These are phyloP conservation scores for Salminus brasiliensis DNA, from an alignment of 2,113 vertebrate species.

Conservation along the genomic window DNA sequence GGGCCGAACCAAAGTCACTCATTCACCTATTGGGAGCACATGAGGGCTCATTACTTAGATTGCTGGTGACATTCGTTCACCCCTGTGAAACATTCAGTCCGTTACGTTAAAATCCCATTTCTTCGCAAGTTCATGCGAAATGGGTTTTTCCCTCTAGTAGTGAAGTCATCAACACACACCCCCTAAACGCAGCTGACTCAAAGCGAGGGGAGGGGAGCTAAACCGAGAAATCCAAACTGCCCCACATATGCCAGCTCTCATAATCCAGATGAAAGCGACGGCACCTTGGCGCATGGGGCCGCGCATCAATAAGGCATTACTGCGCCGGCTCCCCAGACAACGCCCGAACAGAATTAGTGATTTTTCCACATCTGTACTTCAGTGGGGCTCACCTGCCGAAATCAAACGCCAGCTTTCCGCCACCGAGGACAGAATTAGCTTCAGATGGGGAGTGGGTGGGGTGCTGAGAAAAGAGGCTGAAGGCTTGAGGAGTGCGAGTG, in stretches of 20 bases:
- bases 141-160: not conserved
- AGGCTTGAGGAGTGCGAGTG: not conserved
- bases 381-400: not conserved
- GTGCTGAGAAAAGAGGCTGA: not conserved
- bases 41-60: constrained; percentile 7
- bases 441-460: not conserved
- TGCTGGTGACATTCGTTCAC: constrained; percentile 7
- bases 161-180: constrained; percentile 3
- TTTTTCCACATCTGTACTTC: constrained; percentile 15
- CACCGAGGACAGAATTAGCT: not conserved
- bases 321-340: not conserved
- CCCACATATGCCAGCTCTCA: constrained; percentile 16
- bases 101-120: not conserved
- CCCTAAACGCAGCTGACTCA: not conserved
- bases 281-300: not conserved
- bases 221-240: constrained; percentile 4
- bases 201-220: not conserved
- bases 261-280: constrained; percentile 18
- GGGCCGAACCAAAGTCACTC: constrained; percentile 24
- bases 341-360: not conserved
- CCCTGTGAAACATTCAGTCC: not conserved
- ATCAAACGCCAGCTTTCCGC: constrained; percentile 12
- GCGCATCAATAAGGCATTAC: constrained; percentile 4
- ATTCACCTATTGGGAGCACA: constrained; percentile 10
- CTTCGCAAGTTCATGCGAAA: not conserved